Evolutionary conservation across 2,888 invertebrate genomes (phyloP).

Genomic region (Lasioglossum oenotherae): DNA sequence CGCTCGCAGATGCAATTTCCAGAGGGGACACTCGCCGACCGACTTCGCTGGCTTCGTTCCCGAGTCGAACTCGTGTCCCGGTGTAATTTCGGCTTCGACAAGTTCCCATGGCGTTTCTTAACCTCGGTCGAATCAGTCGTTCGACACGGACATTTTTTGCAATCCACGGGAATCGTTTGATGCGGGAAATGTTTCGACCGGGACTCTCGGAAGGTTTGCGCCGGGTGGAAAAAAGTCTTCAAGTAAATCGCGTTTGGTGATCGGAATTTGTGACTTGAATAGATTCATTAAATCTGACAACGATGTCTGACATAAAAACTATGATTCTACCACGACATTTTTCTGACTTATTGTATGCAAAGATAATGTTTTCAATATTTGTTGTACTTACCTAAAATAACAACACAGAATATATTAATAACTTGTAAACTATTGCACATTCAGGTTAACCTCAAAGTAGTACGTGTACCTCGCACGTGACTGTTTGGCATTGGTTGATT

Average conservation of each 20-base stretch:
- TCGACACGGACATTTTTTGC: neutral
- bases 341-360: too few relatives aligned
- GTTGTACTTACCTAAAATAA: too few relatives aligned
- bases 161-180: neutral
- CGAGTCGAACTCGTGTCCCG: neutral
- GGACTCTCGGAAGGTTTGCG: neutral
- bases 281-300: neutral
- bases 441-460: too few relatives aligned
- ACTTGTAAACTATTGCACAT: too few relatives aligned
- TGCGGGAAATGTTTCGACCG: neutral
- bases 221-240: neutral
- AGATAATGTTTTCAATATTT: too few relatives aligned
- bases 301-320: neutral
- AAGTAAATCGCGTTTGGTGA: neutral
- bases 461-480: too few relatives aligned
- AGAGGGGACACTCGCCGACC: constrained; percentile 26
- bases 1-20: constrained; percentile 52
- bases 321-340: neutral
- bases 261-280: neutral
- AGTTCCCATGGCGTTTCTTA: neutral
- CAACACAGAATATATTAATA: too few relatives aligned
- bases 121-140: neutral
- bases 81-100: neutral
- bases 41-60: constrained; percentile 22
- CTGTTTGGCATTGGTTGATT: too few relatives aligned